Evolutionary conservation across 2,797 vertebrate species (phyloP).

Genomic region (Rhinella marina): DNA sequence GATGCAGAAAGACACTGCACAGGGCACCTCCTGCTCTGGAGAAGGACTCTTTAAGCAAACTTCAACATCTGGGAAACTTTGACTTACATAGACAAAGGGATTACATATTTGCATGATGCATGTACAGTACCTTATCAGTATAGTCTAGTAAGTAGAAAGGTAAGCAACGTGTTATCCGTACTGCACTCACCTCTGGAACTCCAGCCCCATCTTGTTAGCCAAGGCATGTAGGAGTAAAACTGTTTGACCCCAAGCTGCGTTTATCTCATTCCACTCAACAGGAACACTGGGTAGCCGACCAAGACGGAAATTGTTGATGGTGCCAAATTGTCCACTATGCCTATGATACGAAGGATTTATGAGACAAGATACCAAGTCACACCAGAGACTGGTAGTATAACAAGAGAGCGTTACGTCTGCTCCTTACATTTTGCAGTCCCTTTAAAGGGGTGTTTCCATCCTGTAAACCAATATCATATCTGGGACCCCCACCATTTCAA

Average conservation of each 20-base stretch:
- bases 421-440: no score
- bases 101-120: background rate
- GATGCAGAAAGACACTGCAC: no score
- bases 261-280: slow-evolving; percentile 99
- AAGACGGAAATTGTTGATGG: slow-evolving; percentile 97
- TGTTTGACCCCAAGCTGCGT: slow-evolving; percentile 97
- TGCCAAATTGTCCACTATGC: slow-evolving; percentile 98
- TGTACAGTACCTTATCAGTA: background rate
- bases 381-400: no score
- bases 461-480: no score
- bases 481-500: no score
- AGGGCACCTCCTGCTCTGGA: no score
- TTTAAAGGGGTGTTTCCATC: no score
- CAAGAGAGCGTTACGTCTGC: no score
- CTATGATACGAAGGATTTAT: slow-evolving; percentile 68
- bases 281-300: slow-evolving; percentile 96
- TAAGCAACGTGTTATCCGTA: background rate
- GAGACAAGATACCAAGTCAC: no score
- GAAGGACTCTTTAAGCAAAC: no score
- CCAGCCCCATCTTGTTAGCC: slow-evolving; percentile 97
- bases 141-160: background rate
- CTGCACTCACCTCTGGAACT: slow-evolving; percentile 87
- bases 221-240: slow-evolving; percentile 94
- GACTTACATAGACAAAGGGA: no score
- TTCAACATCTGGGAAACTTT: no score